Evolutionary conservation across 2,888 invertebrate genomes (phyloP).

Genomic region (Nomada goodeniana): DNA sequence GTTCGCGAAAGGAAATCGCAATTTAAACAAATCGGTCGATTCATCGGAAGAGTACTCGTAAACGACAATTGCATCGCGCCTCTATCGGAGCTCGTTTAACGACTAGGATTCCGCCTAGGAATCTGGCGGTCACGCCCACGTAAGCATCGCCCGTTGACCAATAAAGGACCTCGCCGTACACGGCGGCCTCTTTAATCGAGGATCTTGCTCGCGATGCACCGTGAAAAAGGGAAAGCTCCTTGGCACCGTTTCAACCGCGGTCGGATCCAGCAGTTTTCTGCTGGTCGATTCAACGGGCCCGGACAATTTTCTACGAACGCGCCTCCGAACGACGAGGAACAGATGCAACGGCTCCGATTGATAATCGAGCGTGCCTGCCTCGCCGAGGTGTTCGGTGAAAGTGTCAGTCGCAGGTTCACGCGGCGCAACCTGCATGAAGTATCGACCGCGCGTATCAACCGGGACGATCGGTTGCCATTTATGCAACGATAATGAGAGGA

Average conservation of each 20-base stretch:
- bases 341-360: slow-evolving; percentile 17
- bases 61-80: slow-evolving; percentile 65
- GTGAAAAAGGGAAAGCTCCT: slow-evolving; percentile 25
- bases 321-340: neutral
- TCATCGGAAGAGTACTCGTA: slow-evolving; percentile 24
- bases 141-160: slow-evolving; percentile 43
- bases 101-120: slow-evolving; percentile 46
- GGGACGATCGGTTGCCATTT: slow-evolving; percentile 50
- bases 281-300: neutral
- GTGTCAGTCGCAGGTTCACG: slow-evolving; percentile 25
- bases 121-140: slow-evolving; percentile 57
- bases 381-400: slow-evolving; percentile 49
- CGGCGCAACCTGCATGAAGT: slow-evolving; percentile 46
- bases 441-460: slow-evolving; percentile 45
- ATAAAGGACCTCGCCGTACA: slow-evolving; percentile 40
- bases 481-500: slow-evolving; percentile 50
- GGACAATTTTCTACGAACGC: neutral
- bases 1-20: neutral
- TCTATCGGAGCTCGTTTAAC: slow-evolving; percentile 58
- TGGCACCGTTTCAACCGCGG: slow-evolving; percentile 16
- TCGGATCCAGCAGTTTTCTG: slow-evolving; percentile 6
- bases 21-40: neutral
- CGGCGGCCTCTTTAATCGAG: slow-evolving; percentile 54
- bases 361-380: slow-evolving; percentile 15
- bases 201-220: slow-evolving; percentile 15